phyloP scores from a whole-genome alignment of 2,888 invertebrate species.

The Tenthredo amoena region DNA sequence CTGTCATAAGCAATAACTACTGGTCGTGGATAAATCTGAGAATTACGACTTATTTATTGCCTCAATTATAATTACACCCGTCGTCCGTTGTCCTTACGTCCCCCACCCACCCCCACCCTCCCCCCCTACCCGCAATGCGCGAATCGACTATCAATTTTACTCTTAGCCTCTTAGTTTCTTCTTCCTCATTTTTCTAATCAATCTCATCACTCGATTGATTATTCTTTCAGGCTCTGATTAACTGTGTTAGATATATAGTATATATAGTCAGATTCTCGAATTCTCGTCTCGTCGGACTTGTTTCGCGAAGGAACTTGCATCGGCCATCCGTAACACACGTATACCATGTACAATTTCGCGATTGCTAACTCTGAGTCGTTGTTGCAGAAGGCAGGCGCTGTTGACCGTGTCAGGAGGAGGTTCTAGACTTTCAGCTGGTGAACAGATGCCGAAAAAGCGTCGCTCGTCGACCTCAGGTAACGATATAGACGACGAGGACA shows the following conservation, averaged over 20 bases:
- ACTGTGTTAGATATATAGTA: too few species aligned
- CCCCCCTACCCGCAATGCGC: neutral
- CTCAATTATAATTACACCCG: constrained; percentile 25
- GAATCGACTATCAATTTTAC: neutral
- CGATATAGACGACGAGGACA: constrained; percentile 88
- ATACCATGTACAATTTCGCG: constrained; percentile 51
- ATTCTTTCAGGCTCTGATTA: neutral
- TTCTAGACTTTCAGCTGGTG: constrained; percentile 73
- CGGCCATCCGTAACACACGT: too few species aligned
- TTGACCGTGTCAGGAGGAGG: constrained; percentile 76
- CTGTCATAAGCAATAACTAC: constrained; percentile 60
- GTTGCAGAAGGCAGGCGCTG: constrained; percentile 78
- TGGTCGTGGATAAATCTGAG: constrained; percentile 46
- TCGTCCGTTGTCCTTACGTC: neutral
- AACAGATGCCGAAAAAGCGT: constrained; percentile 75
- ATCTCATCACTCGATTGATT: neutral
- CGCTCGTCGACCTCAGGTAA: constrained; percentile 73
- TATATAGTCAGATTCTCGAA: too few species aligned
- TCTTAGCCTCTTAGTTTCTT: neutral
- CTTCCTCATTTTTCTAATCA: neutral
- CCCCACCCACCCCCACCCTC: neutral
- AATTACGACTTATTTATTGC: constrained; percentile 40
- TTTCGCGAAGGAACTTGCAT: neutral
- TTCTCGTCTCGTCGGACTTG: too few species aligned
- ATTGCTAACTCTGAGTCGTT: constrained; percentile 76